Evolutionary conservation across 2,113 vertebrate species (phyloP), one percentile per base, ranked within the genome.

Genomic region (Hemichromis elongatus): DNA sequence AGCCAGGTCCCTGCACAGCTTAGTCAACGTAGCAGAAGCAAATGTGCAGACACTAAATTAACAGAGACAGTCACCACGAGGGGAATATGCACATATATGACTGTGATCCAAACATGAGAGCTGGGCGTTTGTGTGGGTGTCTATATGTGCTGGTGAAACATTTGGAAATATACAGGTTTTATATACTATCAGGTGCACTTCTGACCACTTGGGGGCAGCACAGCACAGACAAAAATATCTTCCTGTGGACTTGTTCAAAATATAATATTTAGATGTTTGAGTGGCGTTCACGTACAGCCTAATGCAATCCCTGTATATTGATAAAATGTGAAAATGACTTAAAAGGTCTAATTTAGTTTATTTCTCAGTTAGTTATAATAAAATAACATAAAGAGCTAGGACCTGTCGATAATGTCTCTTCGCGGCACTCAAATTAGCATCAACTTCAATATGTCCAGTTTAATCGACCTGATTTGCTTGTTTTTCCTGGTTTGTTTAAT

Each of bases 161-260:
- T 21, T 12, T 63, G 59, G 30, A 9, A 5, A 63, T 35, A 61
- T 61, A n/a, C 7, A 63, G 42, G 24, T 47, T 28, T 73, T 50
- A 26, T 1, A 11, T 28, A 28, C 40, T 47, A 7, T 57, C 6
- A 63, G 21, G 3, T 73, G 82, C 9, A 82, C 19, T 92, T 56
- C 10, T 70, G 35, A 28, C 61, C 94, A 89, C 92, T 24, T 1
- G 10, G 26, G 1, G 90, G 89, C 83, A 85, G 81, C 55, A 40
- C 75, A n/a, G 33, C n/a, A 47, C 86, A 21, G 7, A 50, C 2
- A 77, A 37, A 24, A 47, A 70, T 6, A 42, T 45, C 19, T 66
- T 66, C 4, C 35, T 28, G 5, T 28, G 21, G 66, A 21, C 0
- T 70, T 45, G 37, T 26, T 18, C 0, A 75, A 5, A 75, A 45